These are phyloP conservation scores for Chironomus tepperi DNA, from an alignment of 1,140 invertebrate genomes.

Conservation along the genomic window DNA sequence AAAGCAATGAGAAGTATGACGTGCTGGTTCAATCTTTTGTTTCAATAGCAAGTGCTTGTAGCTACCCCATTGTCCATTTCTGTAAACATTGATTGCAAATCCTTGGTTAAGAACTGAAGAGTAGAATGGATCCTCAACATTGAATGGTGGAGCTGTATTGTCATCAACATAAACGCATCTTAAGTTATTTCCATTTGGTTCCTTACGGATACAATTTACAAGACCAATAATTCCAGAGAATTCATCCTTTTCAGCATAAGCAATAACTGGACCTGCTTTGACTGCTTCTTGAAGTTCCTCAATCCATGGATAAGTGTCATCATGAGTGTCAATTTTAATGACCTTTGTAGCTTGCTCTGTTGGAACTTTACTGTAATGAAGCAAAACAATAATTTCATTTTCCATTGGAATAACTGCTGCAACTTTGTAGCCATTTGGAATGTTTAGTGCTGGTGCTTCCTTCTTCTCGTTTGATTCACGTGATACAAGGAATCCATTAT, in stretches of 20 bases:
- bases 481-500: conserved; percentile 44
- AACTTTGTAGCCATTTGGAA: conserved; percentile 30
- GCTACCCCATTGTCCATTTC: conserved; percentile 68
- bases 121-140: conserved; percentile 52
- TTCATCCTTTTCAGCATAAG: conserved; percentile 50
- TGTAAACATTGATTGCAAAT: conserved; percentile 69
- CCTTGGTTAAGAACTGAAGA: conserved; percentile 57
- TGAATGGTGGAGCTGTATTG: conserved; percentile 53
- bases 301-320: conserved; percentile 44
- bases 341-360: conserved; percentile 31
- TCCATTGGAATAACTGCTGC: conserved; percentile 33
- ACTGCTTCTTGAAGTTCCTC: conserved; percentile 45
- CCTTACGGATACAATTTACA: conserved; percentile 36
- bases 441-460: conserved; percentile 27
- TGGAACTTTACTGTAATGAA: conserved; percentile 33
- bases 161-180: conserved; percentile 57
- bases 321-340: conserved; percentile 33
- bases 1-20: conserved; percentile 51
- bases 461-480: conserved; percentile 36
- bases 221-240: conserved; percentile 51
- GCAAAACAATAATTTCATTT: conserved; percentile 32
- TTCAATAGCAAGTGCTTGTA: conserved; percentile 58
- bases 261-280: conserved; percentile 43
- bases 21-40: conserved; percentile 29
- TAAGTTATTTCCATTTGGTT: conserved; percentile 42